Conservation (phyloP, 1,140 invertebrate genomes). For the Drosophila tsacasi region DNA sequence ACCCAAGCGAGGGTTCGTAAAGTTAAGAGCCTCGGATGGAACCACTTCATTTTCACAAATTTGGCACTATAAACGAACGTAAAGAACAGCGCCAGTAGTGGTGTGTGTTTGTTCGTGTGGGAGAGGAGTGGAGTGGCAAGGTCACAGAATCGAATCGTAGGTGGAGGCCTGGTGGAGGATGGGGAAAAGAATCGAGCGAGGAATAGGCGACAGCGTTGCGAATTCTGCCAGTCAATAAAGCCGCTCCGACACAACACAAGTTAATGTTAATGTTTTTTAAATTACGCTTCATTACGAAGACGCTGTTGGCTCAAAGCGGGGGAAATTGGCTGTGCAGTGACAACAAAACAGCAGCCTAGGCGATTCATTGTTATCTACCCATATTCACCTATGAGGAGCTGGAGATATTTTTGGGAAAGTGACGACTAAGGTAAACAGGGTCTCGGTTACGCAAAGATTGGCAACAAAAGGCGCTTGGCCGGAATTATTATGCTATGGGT, state of each 20-base stretch:
- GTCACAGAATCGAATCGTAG: slow-evolving; percentile 73
- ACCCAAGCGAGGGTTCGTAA: slow-evolving; percentile 34
- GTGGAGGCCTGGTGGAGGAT: slow-evolving; percentile 58
- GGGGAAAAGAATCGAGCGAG: slow-evolving; percentile 17
- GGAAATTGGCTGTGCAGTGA: slow-evolving; percentile 57
- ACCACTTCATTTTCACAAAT: slow-evolving; percentile 36
- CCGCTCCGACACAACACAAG: slow-evolving; percentile 26
- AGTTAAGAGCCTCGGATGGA: slow-evolving; percentile 13
- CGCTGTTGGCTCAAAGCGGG: slow-evolving; percentile 14
- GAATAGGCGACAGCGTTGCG: slow-evolving; percentile 30
- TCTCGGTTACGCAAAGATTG: slow-evolving; percentile 53
- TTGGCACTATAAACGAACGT: slow-evolving; percentile 33
- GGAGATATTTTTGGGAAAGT: slow-evolving; percentile 63
- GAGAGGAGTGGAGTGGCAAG: slow-evolving; percentile 55
- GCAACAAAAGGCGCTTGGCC: slow-evolving; percentile 44
- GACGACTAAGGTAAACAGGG: slow-evolving; percentile 50
- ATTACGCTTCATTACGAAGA: slow-evolving; percentile 70
- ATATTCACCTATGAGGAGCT: slow-evolving; percentile 12
- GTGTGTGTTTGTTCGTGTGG: background rate
- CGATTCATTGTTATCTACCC: slow-evolving; percentile 17
- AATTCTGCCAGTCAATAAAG: slow-evolving; percentile 65
- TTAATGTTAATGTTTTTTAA: slow-evolving; percentile 65
- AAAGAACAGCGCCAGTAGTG: slow-evolving; percentile 13
- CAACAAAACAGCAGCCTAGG: slow-evolving; percentile 20
- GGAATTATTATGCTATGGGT: slow-evolving; percentile 35